A percentile compares a stretch with the other conserved stretches of the same genome.
Evolutionary conservation across 2,113 vertebrate species (phyloP).

Genomic region (Sarotherodon lohbergeri): DNA sequence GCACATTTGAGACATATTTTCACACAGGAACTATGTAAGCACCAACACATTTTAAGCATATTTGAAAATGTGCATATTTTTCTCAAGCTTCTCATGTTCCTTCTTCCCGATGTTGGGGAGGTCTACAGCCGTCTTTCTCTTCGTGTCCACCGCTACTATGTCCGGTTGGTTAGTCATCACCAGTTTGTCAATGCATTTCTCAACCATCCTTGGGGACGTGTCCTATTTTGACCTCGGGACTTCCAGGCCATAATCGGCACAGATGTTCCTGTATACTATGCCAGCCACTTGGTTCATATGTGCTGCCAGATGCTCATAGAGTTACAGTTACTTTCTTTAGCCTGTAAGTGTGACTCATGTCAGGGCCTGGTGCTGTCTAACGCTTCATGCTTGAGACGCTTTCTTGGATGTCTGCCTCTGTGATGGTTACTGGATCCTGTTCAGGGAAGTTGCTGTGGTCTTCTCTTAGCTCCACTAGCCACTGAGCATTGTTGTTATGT

Average conservation of each 20-base stretch:
- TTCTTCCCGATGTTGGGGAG: not conserved
- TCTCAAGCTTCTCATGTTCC: not conserved
- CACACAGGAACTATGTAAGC: not conserved
- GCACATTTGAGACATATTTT: not conserved
- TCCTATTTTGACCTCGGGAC: not conserved
- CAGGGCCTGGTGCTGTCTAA: not conserved
- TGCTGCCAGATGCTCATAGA: not conserved
- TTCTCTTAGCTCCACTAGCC: not conserved
- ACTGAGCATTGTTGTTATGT: not conserved
- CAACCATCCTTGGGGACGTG: not conserved
- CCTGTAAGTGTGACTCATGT: not conserved
- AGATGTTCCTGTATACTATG: not conserved
- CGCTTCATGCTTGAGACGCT: not conserved
- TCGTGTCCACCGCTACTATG: not conserved
- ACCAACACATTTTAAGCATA: not conserved
- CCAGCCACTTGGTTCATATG: not conserved
- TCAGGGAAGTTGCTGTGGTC: not conserved
- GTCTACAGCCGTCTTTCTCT: not conserved
- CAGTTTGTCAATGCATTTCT: not conserved
- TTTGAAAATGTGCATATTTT: not conserved
- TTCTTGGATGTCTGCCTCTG: not conserved
- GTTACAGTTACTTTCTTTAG: not conserved
- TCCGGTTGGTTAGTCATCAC: not conserved
- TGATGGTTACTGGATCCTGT: not conserved
- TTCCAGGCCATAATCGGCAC: not conserved